Conservation (phyloP, 2,797 vertebrate species). For the Emydoidea blandingii region DNA sequence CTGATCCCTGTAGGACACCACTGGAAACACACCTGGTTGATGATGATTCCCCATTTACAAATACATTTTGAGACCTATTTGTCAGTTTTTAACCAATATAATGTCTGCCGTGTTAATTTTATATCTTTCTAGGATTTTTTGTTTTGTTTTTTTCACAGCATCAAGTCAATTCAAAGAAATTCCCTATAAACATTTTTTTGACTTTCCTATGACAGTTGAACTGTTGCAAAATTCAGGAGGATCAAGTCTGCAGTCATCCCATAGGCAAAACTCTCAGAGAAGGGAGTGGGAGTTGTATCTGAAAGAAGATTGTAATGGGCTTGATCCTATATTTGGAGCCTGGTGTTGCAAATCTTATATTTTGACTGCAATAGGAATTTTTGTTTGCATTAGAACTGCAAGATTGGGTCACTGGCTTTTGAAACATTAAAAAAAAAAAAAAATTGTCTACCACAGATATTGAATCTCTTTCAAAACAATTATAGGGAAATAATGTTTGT, state of each 20-base stretch:
- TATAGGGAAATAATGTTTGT: neutral
- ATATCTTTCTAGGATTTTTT: neutral
- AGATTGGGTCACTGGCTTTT: neutral
- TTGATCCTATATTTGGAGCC: neutral
- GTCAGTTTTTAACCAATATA: neutral
- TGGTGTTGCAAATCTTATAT: accelerated
- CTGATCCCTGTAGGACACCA: neutral
- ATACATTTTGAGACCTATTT: neutral
- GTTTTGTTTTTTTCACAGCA: neutral
- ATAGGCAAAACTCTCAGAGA: neutral
- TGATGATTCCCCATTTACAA: neutral
- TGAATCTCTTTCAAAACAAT: neutral
- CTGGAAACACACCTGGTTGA: neutral
- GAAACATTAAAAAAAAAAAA: neutral
- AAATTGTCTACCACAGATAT: neutral
- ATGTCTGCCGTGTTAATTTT: neutral
- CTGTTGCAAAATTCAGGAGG: neutral
- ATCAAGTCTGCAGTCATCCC: neutral
- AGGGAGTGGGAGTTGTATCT: neutral
- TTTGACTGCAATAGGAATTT: neutral
- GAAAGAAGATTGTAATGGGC: neutral
- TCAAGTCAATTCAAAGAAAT: conserved; percentile 27
- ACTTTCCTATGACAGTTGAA: conserved; percentile 8
- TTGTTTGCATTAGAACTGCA: neutral
- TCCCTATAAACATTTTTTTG: neutral